Percentiles rank a stretch among this genome's conserved stretches.
phyloP scores from a whole-genome alignment of 2,113 vertebrate genomes.

The Pogona vitticeps region DNA sequence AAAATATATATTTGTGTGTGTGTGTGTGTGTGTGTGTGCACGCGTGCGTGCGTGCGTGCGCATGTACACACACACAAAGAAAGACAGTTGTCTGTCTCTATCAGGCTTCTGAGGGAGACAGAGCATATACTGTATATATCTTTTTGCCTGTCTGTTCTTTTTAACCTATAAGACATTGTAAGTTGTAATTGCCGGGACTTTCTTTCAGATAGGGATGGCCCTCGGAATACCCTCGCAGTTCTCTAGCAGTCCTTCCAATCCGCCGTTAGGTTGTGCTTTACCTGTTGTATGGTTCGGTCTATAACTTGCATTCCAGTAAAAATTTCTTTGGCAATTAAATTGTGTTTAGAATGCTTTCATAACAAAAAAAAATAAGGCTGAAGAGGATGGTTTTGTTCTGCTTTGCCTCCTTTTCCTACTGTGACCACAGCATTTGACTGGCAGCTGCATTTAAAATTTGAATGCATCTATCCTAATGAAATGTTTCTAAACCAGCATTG shows the following conservation, averaged over 20 bases:
- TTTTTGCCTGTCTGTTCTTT: no score
- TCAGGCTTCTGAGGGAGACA: no score
- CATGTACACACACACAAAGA: no score
- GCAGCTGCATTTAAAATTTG: neutral
- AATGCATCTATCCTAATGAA: neutral
- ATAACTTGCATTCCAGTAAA: neutral
- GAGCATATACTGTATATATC: no score
- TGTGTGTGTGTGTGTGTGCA: no score
- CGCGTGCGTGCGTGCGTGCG: no score
- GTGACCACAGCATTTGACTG: neutral
- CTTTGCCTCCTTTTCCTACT: neutral
- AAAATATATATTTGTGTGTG: neutral
- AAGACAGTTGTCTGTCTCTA: no score
- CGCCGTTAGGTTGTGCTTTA: neutral
- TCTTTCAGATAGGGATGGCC: no score
- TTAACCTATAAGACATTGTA: no score
- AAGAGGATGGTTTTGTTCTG: neutral
- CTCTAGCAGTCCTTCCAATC: neutral
- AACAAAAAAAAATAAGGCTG: conserved; percentile 30
- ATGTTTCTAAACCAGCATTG: neutral
- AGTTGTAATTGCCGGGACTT: no score
- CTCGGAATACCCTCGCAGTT: neutral
- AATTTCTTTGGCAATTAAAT: neutral
- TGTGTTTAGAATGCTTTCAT: conserved; percentile 11
- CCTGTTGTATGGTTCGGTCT: neutral